phyloP scores from a whole-genome alignment of 1,140 invertebrate genomes.

The Orius insidiosus region DNA sequence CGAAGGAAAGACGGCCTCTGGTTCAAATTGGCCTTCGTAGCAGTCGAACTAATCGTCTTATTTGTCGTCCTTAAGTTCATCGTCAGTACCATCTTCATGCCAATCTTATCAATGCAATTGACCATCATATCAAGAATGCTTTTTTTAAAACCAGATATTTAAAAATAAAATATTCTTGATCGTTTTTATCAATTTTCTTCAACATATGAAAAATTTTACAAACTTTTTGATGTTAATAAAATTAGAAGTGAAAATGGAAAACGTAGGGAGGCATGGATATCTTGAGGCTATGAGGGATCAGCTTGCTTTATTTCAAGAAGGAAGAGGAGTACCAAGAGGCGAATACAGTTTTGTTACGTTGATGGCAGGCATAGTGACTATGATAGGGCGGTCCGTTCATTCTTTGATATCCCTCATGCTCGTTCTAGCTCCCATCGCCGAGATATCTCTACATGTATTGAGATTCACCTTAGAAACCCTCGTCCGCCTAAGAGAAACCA shows the following conservation, averaged over 20 bases:
- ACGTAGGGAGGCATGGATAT: neutral
- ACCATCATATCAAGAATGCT: slow-evolving; percentile 13
- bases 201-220: no score
- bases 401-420: slow-evolving; percentile 5
- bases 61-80: slow-evolving; percentile 11
- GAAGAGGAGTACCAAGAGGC: slow-evolving; percentile 7
- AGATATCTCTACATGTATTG: slow-evolving; percentile 6
- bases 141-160: neutral
- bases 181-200: no score
- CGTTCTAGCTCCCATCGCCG: slow-evolving; percentile 8
- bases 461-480: neutral
- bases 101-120: slow-evolving; percentile 15
- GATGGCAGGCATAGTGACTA: slow-evolving; percentile 2
- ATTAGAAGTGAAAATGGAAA: neutral
- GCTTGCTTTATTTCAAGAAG: slow-evolving; percentile 10
- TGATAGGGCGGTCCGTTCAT: slow-evolving; percentile 2
- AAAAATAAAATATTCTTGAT: no score
- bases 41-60: slow-evolving; percentile 5
- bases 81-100: slow-evolving; percentile 7
- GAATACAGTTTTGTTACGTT: slow-evolving; percentile 7
- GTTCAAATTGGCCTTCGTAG: slow-evolving; percentile 9
- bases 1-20: slow-evolving; percentile 8
- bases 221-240: neutral
- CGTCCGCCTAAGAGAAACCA: no score
- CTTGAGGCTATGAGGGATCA: neutral